These are phyloP conservation scores for Fragariocoptes setiger DNA, from an alignment of 1,140 invertebrate genomes.

Conservation along the genomic window DNA sequence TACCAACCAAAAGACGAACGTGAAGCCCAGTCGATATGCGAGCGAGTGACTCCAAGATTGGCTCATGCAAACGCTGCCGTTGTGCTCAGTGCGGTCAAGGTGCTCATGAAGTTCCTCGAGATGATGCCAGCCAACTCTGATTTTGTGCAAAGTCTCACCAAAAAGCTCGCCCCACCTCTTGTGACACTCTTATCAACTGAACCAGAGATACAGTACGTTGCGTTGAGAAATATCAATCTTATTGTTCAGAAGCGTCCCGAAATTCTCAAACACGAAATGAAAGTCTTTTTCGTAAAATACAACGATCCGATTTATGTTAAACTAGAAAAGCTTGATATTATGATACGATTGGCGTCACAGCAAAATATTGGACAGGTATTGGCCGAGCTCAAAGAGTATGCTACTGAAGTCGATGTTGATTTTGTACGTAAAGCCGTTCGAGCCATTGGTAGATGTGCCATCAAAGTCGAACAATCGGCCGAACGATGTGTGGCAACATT, in stretches of 20 bases:
- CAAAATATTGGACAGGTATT: slow-evolving; percentile 93
- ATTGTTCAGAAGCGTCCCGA: slow-evolving; percentile 97
- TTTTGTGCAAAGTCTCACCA: slow-evolving; percentile 76
- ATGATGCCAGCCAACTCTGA: slow-evolving; percentile 66
- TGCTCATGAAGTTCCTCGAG: slow-evolving; percentile 88
- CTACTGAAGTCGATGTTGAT: slow-evolving; percentile 98
- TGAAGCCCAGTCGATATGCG: slow-evolving; percentile 97
- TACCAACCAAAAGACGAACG: slow-evolving; percentile 86
- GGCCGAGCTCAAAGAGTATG: slow-evolving; percentile 94
- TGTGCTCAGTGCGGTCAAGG: slow-evolving; percentile 93
- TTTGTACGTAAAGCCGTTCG: slow-evolving; percentile 93
- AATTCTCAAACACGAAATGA: slow-evolving; percentile 99
- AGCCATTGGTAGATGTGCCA: slow-evolving; percentile 92
- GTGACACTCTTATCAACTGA: slow-evolving; percentile 91
- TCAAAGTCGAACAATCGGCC: slow-evolving; percentile 94
- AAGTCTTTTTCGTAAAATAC: slow-evolving; percentile 99
- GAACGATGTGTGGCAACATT: slow-evolving; percentile 92
- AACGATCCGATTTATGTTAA: slow-evolving; percentile 99
- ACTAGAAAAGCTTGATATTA: slow-evolving; percentile 93
- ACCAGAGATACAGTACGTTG: slow-evolving; percentile 95
- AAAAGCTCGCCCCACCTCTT: slow-evolving; percentile 90
- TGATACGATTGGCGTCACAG: slow-evolving; percentile 92
- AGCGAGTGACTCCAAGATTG: slow-evolving; percentile 79
- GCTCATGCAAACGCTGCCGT: slow-evolving; percentile 98
- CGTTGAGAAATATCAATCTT: slow-evolving; percentile 86